Base-by-base conservation (phyloP, 1,140 invertebrate species). In the Bombus fervidus region DNA sequence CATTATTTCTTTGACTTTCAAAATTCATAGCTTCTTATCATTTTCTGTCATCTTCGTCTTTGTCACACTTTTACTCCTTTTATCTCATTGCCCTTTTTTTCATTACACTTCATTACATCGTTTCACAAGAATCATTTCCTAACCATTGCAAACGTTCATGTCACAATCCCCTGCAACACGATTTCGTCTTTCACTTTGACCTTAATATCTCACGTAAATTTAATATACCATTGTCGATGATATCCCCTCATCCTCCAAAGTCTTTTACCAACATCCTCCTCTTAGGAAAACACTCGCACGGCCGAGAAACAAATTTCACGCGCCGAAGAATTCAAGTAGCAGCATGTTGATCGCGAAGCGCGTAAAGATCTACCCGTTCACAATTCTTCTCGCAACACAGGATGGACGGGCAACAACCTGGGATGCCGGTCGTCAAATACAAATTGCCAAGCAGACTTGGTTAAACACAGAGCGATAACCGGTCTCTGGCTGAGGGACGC, bases 381-480 rank as follows among this genome's bases (percentile, higher is more conserved):
- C 76, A 43, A 72, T 72, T 80, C 68, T 41, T 41, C 53, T 22
- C n/a, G 74, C 62, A 43, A 66, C 79, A n/a, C 9, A n/a, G 9
- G 47, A 53, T 53, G 47, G 47, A 53, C 47, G 47, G 47, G 47
- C 47, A 53, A 53, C 18, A 53, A 41, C 22, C 9, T 31, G 25
- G 37, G 15, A 15, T 5, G 31, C 1, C 31, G n/a, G 53, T 64
- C 47, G 76, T 85, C 76, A 85, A 79, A 81, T 86, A 81, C 62
- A 86, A 86, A 86, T 86, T 81, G 84, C 71, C 41, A 66, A 57
- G 5, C 43, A 43, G 62, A 66, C 68, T 68, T 69, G 78, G 84
- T 69, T 62, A 86, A 86, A 86, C 79, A 81, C 84, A 43, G 71
- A 86, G 79, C 72, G 72, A 86, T 81, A 81, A 86, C 84, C 39